Evolutionary conservation across 2,888 invertebrate genomes (phyloP).

Genomic region (Drosophila picticornis): DNA sequence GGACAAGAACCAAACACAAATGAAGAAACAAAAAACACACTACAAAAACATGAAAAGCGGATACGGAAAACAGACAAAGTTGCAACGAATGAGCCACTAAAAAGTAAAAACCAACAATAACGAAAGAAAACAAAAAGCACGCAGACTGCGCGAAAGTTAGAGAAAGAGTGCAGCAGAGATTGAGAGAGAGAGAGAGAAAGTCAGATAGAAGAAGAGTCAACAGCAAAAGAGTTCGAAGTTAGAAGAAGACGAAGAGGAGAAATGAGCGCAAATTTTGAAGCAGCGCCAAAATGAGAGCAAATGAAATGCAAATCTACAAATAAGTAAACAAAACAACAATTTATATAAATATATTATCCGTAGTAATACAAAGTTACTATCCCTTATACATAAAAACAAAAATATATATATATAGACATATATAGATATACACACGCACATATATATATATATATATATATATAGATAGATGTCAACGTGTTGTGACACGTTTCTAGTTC

Average conservation of each 20-base stretch:
- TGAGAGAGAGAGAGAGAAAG: not conserved
- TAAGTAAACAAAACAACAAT: constrained; percentile 3
- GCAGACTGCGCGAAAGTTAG: not conserved
- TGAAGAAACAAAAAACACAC: constrained; percentile 28
- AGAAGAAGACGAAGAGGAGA: not conserved
- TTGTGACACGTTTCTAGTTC: not conserved
- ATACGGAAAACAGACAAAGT: constrained; percentile 76
- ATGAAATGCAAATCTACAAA: constrained; percentile 26
- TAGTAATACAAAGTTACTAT: constrained; percentile 24
- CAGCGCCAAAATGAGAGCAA: constrained; percentile 21
- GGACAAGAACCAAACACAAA: constrained; percentile 29
- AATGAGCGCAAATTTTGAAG: constrained; percentile 29
- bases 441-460: not conserved
- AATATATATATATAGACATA: not conserved
- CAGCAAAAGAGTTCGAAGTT: not conserved
- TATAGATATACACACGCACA: constrained; percentile 3
- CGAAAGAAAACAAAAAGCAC: not conserved
- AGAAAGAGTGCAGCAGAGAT: not conserved
- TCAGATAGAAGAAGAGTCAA: not conserved
- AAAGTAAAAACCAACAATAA: constrained; percentile 21
- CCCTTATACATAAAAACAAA: constrained; percentile 1
- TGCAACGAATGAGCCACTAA: constrained; percentile 76
- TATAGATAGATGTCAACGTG: not conserved
- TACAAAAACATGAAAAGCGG: constrained; percentile 31
- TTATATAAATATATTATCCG: constrained; percentile 4